Conservation (phyloP, 1,140 invertebrate species). For the Sinella curviseta region DNA sequence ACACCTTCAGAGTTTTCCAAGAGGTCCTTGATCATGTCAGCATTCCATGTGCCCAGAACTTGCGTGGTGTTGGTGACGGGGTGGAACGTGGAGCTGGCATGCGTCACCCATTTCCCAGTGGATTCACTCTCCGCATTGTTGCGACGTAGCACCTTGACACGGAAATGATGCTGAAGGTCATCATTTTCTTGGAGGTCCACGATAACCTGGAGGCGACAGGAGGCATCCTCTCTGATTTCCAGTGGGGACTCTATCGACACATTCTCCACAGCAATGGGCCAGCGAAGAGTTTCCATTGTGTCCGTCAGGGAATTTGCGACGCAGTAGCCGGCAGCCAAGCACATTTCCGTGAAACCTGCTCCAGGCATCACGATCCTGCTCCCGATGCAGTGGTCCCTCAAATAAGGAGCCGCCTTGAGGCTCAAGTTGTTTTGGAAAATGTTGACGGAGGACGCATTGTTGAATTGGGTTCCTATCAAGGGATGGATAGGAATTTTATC, state of each 20-base stretch:
- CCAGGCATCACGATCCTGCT: not conserved
- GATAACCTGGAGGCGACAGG: not conserved
- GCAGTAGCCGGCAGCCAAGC: not conserved
- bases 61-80: no score
- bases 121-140: no score
- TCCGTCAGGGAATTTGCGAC: not conserved
- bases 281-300: not conserved
- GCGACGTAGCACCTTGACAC: no score
- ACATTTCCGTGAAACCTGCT: constrained; percentile 11
- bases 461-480: not conserved
- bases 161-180: no score
- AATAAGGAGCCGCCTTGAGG: not conserved
- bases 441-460: not conserved
- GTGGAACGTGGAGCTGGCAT: no score
- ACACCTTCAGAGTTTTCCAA: no score
- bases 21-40: no score
- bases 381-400: constrained; percentile 12
- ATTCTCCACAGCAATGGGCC: not conserved
- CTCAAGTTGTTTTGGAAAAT: not conserved
- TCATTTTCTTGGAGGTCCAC: not conserved
- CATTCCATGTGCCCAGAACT: no score
- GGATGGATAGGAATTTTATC: not conserved
- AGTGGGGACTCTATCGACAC: not conserved
- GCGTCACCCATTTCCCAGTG: no score
- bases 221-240: not conserved